phyloP scores from a whole-genome alignment of 1,140 invertebrate genomes.

The Philopotamus ludificatus region DNA sequence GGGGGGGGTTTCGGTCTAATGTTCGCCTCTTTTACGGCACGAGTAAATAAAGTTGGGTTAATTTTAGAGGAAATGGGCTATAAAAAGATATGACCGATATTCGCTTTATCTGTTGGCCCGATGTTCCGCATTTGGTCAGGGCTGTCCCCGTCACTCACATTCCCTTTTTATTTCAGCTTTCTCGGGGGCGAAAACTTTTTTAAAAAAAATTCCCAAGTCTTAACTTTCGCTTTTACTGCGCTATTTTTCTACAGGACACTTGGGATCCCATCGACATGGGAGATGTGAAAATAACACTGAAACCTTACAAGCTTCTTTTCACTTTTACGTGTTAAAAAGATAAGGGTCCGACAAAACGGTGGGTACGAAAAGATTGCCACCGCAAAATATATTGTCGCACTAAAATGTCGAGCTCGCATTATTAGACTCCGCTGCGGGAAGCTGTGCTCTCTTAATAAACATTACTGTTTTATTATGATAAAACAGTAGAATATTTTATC shows the following conservation, averaged over 20 bases:
- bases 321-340: slow-evolving; percentile 16
- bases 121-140: slow-evolving; percentile 27
- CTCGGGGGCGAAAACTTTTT: background rate
- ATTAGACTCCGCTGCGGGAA: too few relatives aligned
- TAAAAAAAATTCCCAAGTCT: slow-evolving; percentile 12
- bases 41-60: slow-evolving; percentile 27
- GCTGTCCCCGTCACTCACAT: slow-evolving; percentile 12
- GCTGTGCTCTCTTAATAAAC: slow-evolving; percentile 2
- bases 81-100: slow-evolving; percentile 32
- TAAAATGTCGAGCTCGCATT: too few relatives aligned
- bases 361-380: background rate
- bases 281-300: slow-evolving; percentile 27
- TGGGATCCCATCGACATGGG: slow-evolving; percentile 24
- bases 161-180: slow-evolving; percentile 8
- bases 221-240: slow-evolving; percentile 25
- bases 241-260: slow-evolving; percentile 25
- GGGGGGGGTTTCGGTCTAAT: too few relatives aligned
- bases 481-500: too few relatives aligned
- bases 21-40: slow-evolving; percentile 17
- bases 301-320: slow-evolving; percentile 30
- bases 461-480: too few relatives aligned
- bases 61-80: slow-evolving; percentile 15
- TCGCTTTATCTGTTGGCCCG: slow-evolving; percentile 22
- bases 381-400: too few relatives aligned
- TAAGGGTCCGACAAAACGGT: background rate